These are phyloP conservation scores for Ispidina picta DNA, from an alignment of 2,797 vertebrate genomes.

Conservation along the genomic window DNA sequence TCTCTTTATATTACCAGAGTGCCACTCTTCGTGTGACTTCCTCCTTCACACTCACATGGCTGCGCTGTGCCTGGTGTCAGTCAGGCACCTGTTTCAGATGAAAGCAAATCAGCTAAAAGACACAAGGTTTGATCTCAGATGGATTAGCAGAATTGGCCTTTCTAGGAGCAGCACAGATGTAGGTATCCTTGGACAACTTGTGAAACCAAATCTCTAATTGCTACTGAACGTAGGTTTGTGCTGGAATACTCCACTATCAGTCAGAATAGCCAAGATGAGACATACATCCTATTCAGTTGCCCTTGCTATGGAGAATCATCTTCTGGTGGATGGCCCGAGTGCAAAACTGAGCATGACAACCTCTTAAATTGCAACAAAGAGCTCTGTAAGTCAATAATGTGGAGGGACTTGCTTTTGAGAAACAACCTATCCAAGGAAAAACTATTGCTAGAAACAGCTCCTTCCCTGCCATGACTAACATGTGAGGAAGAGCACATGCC, in stretches of 20 bases:
- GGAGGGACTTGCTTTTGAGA: not conserved
- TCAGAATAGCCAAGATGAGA: not conserved
- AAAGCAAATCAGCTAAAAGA: not conserved
- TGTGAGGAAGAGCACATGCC: not conserved
- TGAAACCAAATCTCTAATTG: not conserved
- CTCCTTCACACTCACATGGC: fast-evolving
- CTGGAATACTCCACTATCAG: not conserved
- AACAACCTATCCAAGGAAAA: not conserved
- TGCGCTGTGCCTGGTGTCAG: not conserved
- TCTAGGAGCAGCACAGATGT: not conserved
- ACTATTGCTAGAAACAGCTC: not conserved
- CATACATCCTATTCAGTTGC: fast-evolving
- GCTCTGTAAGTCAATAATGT: not conserved
- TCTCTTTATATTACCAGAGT: not conserved
- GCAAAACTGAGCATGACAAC: not conserved
- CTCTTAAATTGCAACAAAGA: not conserved
- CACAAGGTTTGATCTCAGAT: not conserved
- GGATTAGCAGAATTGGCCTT: not conserved
- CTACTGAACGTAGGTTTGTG: not conserved
- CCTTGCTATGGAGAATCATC: not conserved
- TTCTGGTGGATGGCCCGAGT: not conserved
- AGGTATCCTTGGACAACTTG: not conserved
- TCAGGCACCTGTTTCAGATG: not conserved
- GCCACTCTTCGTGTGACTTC: not conserved
- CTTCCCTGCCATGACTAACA: fast-evolving